Base-by-base conservation (phyloP, 2,797 vertebrate genomes). In the Enteromius thamalakanensis region DNA sequence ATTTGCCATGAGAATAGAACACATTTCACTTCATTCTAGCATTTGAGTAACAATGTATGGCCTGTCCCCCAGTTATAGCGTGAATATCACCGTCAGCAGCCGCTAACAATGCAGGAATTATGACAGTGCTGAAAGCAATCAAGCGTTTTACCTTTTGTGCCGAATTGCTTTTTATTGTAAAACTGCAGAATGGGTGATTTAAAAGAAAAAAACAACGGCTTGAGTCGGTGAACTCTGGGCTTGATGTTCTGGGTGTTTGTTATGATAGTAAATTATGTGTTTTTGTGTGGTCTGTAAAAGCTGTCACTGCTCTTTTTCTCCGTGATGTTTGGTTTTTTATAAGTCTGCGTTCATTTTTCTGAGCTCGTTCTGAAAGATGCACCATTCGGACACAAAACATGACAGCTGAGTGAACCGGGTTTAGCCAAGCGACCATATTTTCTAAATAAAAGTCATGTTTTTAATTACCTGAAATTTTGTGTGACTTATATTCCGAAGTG, bases 1-100 rank as follows among this genome's bases (percentile, higher is more conserved):
- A 85, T 86, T 85, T 79, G 80, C 74, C 45, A 58, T 79, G 74
- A 85, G 81, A 88, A 88, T 85, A 87, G 80, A 84, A 77, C 29
- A 68, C 81, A 83, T 87, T 86, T 83, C 83, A 81, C 85, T 86
- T 86, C 85, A 86, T 87, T 88, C 85, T 82, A 64, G 42, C 47
- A 79, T 84, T 87, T 76, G 72, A 80, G 79, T 76, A 86, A 86
- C 85, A 72, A 68, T 77, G 64, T 62, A 58, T 15, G 62, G 49
- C 29, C 80, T 58, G 76, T 71, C 77, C 49, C 77, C 65, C 60
- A 40, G 49, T 71, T 51, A 19, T 42, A 37, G 55, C 51, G 42
- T 85, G 58, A 85, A 87, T 85, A 85, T 84, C 83, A 72, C 81
- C 70, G 60, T 88, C 87, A 85, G 85, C 82, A 70, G 78, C 64